Evolutionary conservation across 64 coral and sea anemone species (phyloP), one percentile per base, ranked within the genome.

Genomic region (Actinia equina): DNA sequence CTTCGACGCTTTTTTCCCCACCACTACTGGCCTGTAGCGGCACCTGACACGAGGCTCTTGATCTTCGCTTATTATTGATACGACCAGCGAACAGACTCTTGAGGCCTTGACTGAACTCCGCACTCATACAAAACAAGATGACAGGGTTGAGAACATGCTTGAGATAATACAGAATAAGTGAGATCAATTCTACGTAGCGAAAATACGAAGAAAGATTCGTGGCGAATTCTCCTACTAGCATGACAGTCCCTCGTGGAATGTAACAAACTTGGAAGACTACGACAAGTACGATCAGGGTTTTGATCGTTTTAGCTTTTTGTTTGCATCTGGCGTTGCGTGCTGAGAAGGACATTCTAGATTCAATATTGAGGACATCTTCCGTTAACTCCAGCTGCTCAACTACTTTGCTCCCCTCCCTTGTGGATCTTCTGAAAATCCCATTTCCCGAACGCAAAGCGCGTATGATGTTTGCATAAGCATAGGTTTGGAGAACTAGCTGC

Each of bases 191-290:
- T 20, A 95, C 67, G 54, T 95, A 95, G 1, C 18, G 60, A 71
- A 95, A 87, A 30, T 74, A 4, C 25, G 43, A 43, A 30, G 62
- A 62, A 13, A 17, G 53, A 56, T 89, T 30, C 3, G 79, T 70
- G 8, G 37, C 54, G 65, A 92, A 92, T 25, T 87, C 90, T 1
- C 55, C 27, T 2, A 92, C 53, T 1, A 95, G 25, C 84, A 95
- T 78, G 87, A 93, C 67, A 23, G 92, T 84, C 2, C 90, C 94
- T 13, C 94, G 91, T 9, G 94, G 94, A 79, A 95, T 89, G 57
- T 89, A 95, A 46, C 94, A 95, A 8, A 95, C 61, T 89, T 95
- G 90, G 87, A 95, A 95, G 22, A 89, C 85, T 15, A 93, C 84
- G n/a, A 95, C 94, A 25, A 92, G 82, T 20, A 87, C 84, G 16